Base-by-base conservation (phyloP, 1,140 invertebrate genomes). In the Caenorhabditis briggsae region DNA sequence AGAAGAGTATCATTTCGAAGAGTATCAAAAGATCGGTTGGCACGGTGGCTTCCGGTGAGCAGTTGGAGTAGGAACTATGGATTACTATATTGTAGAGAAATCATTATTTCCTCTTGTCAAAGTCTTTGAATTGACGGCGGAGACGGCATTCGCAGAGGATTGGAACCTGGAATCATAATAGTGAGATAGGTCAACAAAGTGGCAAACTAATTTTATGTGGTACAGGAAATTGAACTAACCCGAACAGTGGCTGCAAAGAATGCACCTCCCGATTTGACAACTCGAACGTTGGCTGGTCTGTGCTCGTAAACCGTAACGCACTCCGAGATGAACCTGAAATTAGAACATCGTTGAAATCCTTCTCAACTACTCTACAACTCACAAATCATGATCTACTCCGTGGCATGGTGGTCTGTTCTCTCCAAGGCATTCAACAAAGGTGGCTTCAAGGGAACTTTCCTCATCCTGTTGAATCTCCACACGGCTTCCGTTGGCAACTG, bases 381-480 rank as follows among this genome's bases (percentile, higher is more conserved):
- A 86, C 85, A 70, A 23, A 46, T 86, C 70, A 12, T 64, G 48
- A 82, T 86, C 85, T 61, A 86, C 70, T 16, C 74, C 85, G 20
- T 82, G 74, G 56, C 85, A 86, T 18, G 85, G 56, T 25, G 85
- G 85, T 25, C 85, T n/a, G 43, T 86, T 58, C 11, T 82, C 70
- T 50, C 56, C 50, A 2, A 64, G 41, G 23, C 85, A 86, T 61
- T 86, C 85, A 16, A 83, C 85, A 46, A 86, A 86, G 23, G 74
- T 86, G 11, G 82, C 85, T 18, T 56, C 74, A 20, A 86, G 46
- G 3, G 23, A 43, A 56, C 53, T 61, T 11, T 86, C 85, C 25
- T 86, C 85, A n/a, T 82, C 78, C 23, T 86, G 85, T 50, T 82
- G 85, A 61, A 86, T 86, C 41, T 86, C 85, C 3, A 86, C 85